A percentile compares a stretch with the other conserved stretches of the same genome.
Evolutionary conservation across 2,888 invertebrate genomes (phyloP).

Genomic region (Oscheius onirici): DNA sequence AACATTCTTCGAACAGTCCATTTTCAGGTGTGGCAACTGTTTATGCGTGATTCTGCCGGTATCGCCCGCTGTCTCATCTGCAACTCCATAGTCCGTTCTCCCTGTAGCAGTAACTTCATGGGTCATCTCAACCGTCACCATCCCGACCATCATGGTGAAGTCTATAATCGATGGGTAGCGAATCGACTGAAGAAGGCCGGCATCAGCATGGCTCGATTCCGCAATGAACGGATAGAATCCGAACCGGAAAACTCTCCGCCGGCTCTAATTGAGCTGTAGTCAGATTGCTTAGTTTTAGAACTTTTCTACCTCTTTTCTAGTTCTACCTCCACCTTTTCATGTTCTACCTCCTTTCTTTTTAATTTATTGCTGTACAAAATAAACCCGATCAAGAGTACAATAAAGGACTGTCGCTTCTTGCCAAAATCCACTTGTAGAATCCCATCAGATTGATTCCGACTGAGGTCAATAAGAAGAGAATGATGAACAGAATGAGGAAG

Average conservation of each 20-base stretch:
- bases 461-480: conserved; percentile 55
- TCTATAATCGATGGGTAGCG: conserved; percentile 25
- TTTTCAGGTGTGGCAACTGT: conserved; percentile 40
- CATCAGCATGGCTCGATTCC: no score
- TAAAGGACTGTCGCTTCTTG: conserved; percentile 29
- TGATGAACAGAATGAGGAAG: conserved; percentile 60
- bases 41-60: conserved; percentile 32
- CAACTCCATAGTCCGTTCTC: conserved; percentile 37
- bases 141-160: conserved; percentile 24
- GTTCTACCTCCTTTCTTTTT: no score
- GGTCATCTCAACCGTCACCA: conserved; percentile 42
- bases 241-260: neutral
- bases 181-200: neutral
- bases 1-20: neutral
- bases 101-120: conserved; percentile 44
- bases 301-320: no score
- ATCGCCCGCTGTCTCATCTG: conserved; percentile 38
- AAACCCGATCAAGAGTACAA: neutral
- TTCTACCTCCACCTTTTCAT: no score
- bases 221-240: neutral
- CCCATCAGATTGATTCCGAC: conserved; percentile 63
- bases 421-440: conserved; percentile 54
- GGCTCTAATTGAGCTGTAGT: no score
- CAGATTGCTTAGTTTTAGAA: no score
- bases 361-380: no score